phyloP scores from a whole-genome alignment of 1,140 invertebrate genomes.

The Lordiphosa stackelbergi region DNA sequence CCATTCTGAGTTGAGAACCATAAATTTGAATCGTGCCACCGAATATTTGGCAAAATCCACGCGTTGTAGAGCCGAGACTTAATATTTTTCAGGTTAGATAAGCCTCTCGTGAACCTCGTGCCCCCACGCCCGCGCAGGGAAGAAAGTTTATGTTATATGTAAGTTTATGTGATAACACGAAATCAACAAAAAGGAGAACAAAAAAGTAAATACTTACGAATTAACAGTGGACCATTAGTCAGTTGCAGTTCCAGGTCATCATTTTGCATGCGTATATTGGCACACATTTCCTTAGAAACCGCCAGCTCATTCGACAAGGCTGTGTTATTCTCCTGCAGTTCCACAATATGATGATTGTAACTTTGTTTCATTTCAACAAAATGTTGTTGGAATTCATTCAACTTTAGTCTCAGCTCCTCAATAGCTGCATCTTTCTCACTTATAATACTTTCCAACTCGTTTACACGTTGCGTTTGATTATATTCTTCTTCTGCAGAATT shows the following conservation, averaged over 20 bases:
- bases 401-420: conserved; percentile 86
- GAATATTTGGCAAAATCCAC: too few relatives aligned
- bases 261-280: conserved; percentile 57
- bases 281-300: conserved; percentile 48
- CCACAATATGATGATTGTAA: conserved; percentile 43
- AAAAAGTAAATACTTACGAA: conserved; percentile 73
- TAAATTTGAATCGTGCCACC: too few relatives aligned
- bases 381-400: conserved; percentile 79
- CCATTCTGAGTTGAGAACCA: too few relatives aligned
- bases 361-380: conserved; percentile 42
- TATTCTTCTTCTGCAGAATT: conserved; percentile 30
- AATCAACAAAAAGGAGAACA: too few relatives aligned
- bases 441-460: conserved; percentile 75
- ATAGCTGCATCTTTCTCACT: conserved; percentile 88
- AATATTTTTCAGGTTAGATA: too few relatives aligned
- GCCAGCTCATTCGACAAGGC: conserved; percentile 47
- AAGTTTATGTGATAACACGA: too few relatives aligned
- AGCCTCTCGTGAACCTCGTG: too few relatives aligned
- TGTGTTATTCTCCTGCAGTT: conserved; percentile 54
- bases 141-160: too few relatives aligned
- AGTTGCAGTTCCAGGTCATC: conserved; percentile 63
- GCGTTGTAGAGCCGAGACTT: too few relatives aligned
- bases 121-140: too few relatives aligned
- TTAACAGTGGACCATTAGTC: conserved; percentile 77
- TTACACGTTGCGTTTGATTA: conserved; percentile 43